Conservation (phyloP, 2,888 invertebrate species). For the Polydrusus cervinus region DNA sequence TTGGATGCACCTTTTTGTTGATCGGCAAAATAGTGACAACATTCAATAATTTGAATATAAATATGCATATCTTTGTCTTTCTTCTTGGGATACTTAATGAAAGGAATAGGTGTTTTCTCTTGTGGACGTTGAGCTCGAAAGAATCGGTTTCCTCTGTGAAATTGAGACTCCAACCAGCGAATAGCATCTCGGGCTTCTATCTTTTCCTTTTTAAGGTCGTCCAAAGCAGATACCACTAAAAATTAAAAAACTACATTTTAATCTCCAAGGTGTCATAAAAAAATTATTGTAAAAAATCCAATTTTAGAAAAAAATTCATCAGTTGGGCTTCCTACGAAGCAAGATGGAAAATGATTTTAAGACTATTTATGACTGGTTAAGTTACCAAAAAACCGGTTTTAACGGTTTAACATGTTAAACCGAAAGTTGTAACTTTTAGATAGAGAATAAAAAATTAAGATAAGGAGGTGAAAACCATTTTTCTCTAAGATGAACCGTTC, state of each 20-base stretch:
- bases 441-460: no score
- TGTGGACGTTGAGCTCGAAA: slow-evolving; percentile 90
- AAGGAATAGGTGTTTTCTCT: slow-evolving; percentile 83
- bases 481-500: no score
- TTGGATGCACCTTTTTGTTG: slow-evolving; percentile 74
- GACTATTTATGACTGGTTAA: no score
- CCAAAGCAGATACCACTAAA: slow-evolving; percentile 90
- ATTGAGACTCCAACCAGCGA: slow-evolving; percentile 92
- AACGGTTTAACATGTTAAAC: no score
- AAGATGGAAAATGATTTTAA: no score
- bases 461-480: no score
- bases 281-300: no score
- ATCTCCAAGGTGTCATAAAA: no score
- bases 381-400: no score
- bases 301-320: no score
- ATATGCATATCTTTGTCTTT: slow-evolving; percentile 83
- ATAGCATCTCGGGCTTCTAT: slow-evolving; percentile 92
- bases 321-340: no score
- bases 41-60: slow-evolving; percentile 88
- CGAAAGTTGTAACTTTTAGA: no score
- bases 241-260: slow-evolving; percentile 2
- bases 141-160: slow-evolving; percentile 90
- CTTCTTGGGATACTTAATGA: slow-evolving; percentile 84
- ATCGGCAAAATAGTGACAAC: slow-evolving; percentile 84
- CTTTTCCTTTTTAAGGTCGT: slow-evolving; percentile 89